Percentiles rank a stretch among this genome's conserved stretches.
phyloP scores from a whole-genome alignment of 2,888 invertebrate genomes.

The Harpalus rubripes region DNA sequence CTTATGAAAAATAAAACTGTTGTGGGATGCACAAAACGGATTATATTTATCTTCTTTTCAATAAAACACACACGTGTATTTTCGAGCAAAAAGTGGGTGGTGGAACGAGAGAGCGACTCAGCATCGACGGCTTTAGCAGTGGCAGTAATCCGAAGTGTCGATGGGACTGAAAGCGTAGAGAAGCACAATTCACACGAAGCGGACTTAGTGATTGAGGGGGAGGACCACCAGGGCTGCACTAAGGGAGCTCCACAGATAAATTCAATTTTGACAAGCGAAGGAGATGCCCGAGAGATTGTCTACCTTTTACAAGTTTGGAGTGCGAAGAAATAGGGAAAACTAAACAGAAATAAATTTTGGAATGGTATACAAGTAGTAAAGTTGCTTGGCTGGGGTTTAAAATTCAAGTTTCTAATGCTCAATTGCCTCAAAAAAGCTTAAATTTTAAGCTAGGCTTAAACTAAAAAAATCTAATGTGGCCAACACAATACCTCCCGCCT shows the following conservation, averaged over 20 bases:
- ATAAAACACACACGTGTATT: constrained; percentile 45
- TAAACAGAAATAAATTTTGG: too few species aligned
- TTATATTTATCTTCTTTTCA: constrained; percentile 48
- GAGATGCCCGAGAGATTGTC: not conserved
- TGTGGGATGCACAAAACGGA: constrained; percentile 18
- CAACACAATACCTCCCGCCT: too few species aligned
- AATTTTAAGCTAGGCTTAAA: too few species aligned
- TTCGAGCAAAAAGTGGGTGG: constrained; percentile 16
- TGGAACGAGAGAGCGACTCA: constrained; percentile 9
- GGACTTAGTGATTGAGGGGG: constrained; percentile 29
- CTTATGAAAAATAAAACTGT: not conserved
- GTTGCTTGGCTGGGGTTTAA: too few species aligned
- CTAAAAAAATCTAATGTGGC: too few species aligned
- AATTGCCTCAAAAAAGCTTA: too few species aligned
- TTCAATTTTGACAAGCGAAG: not conserved
- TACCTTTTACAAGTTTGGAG: not conserved
- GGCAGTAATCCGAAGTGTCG: constrained; percentile 30
- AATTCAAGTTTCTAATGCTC: too few species aligned
- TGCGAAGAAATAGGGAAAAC: too few species aligned
- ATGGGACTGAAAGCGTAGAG: constrained; percentile 39
- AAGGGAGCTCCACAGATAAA: not conserved
- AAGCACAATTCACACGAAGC: constrained; percentile 26
- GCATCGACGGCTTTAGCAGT: not conserved
- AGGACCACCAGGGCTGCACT: not conserved
- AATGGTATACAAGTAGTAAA: too few species aligned